Evolutionary conservation across 2,113 vertebrate species (phyloP), one percentile per base, ranked within the genome.

Genomic region (Meleagris gallopavo): DNA sequence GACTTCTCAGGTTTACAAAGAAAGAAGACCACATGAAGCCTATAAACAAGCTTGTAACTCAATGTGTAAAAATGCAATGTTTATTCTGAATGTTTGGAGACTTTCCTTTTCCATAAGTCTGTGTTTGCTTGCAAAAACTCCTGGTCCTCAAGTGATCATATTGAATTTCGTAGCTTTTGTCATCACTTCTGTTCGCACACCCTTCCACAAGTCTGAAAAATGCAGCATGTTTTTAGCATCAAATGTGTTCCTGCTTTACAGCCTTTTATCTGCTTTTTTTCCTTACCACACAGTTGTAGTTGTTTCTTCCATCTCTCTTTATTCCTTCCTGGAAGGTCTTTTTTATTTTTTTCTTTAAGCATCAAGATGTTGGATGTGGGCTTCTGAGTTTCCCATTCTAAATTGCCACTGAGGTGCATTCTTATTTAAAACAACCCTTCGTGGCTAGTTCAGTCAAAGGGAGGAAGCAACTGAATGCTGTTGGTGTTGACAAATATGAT

Each of bases 81-180:
- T 94, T 95, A 93, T 95, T 95, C 90, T 40, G 11, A 95, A 91
- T 93, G 80, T 88, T 93, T 95, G 83, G 65, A 61, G 85, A 86
- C 88, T 93, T 36, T 77, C 32, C 41, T 88, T 74, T 89, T 65
- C 85, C 62, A 57, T n/a, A 30, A 90, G 76, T 30, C 78, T 36
- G 34, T 81, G 64, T 95, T 95, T 97, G 46, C 85, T 93, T 83
- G 57, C 83, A 90, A 71, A 83, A 78, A 13, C 73, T 94, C 76
- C 76, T 57, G 72, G 76, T 57, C 76, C 83, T 71, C 76, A 75
- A 86, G 73, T n/a, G 79, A 75, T 94, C 75, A 65, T 75, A 70
- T 64, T 93, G 94, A 84, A 45, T 89, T 95, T 74, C 78, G 83
- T 94, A 81, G 90, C 69, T 94, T 95, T 97, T 95, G 83, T 93